Evolutionary conservation across 2,888 invertebrate genomes (phyloP), one percentile per base, ranked within the genome.

Genomic region (Xestia sexstrigata): DNA sequence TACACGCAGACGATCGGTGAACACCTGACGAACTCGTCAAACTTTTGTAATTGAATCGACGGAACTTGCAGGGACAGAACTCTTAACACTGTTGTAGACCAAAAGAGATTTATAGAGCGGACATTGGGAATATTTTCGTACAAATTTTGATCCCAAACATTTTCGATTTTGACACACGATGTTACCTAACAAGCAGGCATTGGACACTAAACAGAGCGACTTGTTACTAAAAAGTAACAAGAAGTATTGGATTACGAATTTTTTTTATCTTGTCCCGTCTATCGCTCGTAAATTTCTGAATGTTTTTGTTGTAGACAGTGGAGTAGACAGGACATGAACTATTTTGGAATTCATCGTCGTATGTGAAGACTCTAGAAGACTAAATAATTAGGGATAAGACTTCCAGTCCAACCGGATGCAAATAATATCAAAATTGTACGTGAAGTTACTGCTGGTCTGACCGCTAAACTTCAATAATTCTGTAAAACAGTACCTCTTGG

Each of bases 31-130:
- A 95, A 94, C 95, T 95, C 92, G 93, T 95, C 94, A 92, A 96
- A 96, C 93, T 96, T 95, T 94, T 93, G 95, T 95, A 95, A 96
- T 96, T 95, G 95, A 95, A 95, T 95, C 92, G 91, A 91, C 90
- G 89, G 87, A 95, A 95, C 93, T 95, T 93, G 91, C 93, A 93
- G 94, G 93, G 95, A 96, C 96, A 95, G 93, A 86, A 92, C 93
- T 94, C 92, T 76, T 73, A 75, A 73, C 70, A 13, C 58, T 65
- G 35, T 30, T 23, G 13, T 70, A 82, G 76, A 62, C 13, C 13
- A 5, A 47, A 47, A 47, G 0, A 47, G 17, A 47, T 47, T 6
- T 17, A 17, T 47, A 47, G 47, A 47, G 17, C 17, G 47, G 47
- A 17, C 45, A 45, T 42, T 42, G 42, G 42, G 45, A 45, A 45